Conservation (phyloP, 1,140 invertebrate species). For the Calliopsis andreniformis region DNA sequence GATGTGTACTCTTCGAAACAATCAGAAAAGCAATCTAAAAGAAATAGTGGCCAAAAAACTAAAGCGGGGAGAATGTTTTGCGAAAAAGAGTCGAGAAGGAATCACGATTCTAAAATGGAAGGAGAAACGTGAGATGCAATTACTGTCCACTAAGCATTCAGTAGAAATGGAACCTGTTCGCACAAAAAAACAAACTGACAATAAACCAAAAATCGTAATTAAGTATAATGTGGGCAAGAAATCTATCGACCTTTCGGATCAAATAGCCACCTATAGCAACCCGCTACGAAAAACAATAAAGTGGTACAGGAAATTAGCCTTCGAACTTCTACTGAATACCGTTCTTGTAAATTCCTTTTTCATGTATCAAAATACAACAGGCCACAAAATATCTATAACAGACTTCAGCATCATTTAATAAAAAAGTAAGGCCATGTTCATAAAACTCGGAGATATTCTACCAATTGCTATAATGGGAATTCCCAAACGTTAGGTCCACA, state of each 20-base stretch:
- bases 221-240: slow-evolving; percentile 11
- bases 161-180: not conserved
- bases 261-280: not conserved
- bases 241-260: slow-evolving; percentile 1
- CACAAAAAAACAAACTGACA: no score
- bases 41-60: slow-evolving; percentile 42
- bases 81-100: slow-evolving; percentile 2
- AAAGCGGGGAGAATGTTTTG: slow-evolving; percentile 6
- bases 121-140: slow-evolving; percentile 12
- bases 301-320: slow-evolving; percentile 64
- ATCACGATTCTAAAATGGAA: slow-evolving; percentile 16
- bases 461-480: slow-evolving; percentile 33
- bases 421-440: slow-evolving; percentile 11
- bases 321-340: slow-evolving; percentile 70
- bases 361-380: slow-evolving; percentile 58
- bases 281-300: not conserved
- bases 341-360: slow-evolving; percentile 69
- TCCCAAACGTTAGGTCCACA: slow-evolving; percentile 23
- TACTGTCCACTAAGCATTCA: slow-evolving; percentile 13
- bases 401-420: not conserved
- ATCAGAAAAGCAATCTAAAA: slow-evolving; percentile 32
- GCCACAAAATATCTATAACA: slow-evolving; percentile 17
- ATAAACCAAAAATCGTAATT: slow-evolving; percentile 23
- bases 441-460: slow-evolving; percentile 27
- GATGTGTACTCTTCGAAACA: slow-evolving; percentile 45